These are phyloP conservation scores for Prunella strophiata DNA, from an alignment of 2,797 vertebrate genomes.

Conservation along the genomic window DNA sequence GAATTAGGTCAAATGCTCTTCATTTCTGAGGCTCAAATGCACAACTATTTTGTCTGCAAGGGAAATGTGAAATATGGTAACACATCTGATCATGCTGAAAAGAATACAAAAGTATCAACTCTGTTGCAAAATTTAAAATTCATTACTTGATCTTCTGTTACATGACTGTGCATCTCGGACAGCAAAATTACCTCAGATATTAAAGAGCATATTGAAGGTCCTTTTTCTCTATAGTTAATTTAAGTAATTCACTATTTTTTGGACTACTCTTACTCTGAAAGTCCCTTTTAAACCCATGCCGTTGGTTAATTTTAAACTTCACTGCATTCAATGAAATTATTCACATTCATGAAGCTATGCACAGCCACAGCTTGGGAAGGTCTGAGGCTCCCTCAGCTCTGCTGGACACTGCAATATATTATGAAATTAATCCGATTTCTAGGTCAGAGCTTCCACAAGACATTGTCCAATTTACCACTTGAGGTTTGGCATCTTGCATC, in stretches of 20 bases:
- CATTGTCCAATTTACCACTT: background rate
- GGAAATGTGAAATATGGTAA: background rate
- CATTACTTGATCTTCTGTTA: background rate
- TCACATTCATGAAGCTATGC: background rate
- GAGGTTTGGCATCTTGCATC: background rate
- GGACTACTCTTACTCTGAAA: background rate
- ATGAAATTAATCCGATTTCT: background rate
- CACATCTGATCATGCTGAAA: background rate
- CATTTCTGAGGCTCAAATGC: background rate
- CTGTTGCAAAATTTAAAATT: background rate
- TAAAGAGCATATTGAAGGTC: background rate
- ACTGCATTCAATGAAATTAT: background rate
- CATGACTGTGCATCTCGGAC: background rate
- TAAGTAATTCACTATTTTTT: background rate
- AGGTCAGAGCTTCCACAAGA: background rate
- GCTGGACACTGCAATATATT: background rate
- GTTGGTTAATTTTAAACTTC: background rate
- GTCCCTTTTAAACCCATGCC: background rate
- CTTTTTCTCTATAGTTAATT: background rate
- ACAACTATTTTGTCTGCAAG: background rate
- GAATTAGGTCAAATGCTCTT: conserved; percentile 19
- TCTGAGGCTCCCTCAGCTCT: background rate
- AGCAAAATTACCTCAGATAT: background rate
- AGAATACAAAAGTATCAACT: background rate
- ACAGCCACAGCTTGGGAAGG: background rate